These are phyloP conservation scores for Sinocyclocheilus maitianheensis DNA, from an alignment of 2,113 vertebrate genomes.

Conservation along the genomic window DNA sequence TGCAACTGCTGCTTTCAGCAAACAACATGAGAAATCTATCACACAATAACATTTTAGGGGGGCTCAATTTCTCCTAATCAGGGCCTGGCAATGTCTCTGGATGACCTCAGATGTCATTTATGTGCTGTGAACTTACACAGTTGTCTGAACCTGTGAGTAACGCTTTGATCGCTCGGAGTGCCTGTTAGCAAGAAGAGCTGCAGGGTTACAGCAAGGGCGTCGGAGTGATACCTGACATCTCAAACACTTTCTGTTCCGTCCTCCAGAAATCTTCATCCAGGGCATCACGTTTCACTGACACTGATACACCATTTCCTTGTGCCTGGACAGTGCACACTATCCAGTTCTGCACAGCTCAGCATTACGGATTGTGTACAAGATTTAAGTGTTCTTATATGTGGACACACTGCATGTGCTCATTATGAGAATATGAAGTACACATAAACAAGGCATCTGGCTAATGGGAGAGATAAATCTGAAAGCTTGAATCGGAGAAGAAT, in stretches of 20 bases:
- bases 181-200: constrained; percentile 10
- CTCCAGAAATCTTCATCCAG: not conserved
- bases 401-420: not conserved
- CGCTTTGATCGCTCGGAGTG: not conserved
- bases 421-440: not conserved
- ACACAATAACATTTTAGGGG: not conserved
- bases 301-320: not conserved
- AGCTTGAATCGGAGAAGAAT: not conserved
- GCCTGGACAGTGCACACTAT: not conserved
- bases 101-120: constrained; percentile 17
- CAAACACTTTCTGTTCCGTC: not conserved
- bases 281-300: constrained; percentile 24
- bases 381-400: not conserved
- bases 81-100: not conserved
- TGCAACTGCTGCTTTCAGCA: not conserved
- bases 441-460: not conserved
- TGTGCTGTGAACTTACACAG: not conserved
- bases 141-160: constrained; percentile 35
- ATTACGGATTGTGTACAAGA: constrained; percentile 13
- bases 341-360: constrained; percentile 23
- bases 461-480: not conserved
- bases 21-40: not conserved
- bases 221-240: constrained; percentile 28
- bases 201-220: constrained; percentile 27
- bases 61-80: not conserved